These are phyloP conservation scores for Tetrapedia diversipes DNA, from an alignment of 2,888 invertebrate genomes.

Conservation along the genomic window DNA sequence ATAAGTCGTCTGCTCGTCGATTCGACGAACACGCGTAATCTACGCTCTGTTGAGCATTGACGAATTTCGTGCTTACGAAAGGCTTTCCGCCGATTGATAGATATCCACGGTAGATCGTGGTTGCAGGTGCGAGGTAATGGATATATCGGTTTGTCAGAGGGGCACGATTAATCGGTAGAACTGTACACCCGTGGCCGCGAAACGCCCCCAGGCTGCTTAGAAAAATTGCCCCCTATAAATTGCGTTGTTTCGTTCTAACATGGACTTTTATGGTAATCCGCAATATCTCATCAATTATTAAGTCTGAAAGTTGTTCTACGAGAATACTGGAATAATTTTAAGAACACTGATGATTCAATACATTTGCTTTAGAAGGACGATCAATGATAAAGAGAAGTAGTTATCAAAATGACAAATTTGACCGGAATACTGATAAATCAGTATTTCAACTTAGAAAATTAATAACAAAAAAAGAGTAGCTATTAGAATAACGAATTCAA, in stretches of 20 bases:
- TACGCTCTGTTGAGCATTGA: constrained; percentile 16
- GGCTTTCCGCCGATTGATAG: constrained; percentile 52
- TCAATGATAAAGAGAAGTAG: too few species aligned
- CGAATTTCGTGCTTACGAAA: constrained; percentile 34
- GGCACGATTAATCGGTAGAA: constrained; percentile 63
- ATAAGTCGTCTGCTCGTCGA: constrained; percentile 1
- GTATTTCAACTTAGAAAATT: too few species aligned
- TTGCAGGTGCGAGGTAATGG: constrained; percentile 61
- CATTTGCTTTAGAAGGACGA: too few species aligned
- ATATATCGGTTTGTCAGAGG: constrained; percentile 61
- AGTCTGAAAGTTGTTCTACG: too few species aligned
- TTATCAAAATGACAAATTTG: too few species aligned
- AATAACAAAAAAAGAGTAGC: too few species aligned
- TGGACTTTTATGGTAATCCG: not conserved
- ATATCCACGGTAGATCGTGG: constrained; percentile 41
- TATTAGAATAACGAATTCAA: too few species aligned
- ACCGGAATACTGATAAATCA: too few species aligned
- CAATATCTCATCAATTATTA: not conserved
- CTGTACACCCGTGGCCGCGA: not conserved
- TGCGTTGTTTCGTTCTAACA: not conserved
- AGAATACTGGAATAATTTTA: too few species aligned
- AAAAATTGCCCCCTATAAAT: constrained; percentile 35
- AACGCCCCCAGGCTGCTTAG: constrained; percentile 21
- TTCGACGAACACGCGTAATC: constrained; percentile 10
- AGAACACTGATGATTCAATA: too few species aligned